Percentiles rank a stretch among this genome's conserved stretches.
Conservation (phyloP, 2,797 vertebrate genomes). For the Heliangelus exortis region DNA sequence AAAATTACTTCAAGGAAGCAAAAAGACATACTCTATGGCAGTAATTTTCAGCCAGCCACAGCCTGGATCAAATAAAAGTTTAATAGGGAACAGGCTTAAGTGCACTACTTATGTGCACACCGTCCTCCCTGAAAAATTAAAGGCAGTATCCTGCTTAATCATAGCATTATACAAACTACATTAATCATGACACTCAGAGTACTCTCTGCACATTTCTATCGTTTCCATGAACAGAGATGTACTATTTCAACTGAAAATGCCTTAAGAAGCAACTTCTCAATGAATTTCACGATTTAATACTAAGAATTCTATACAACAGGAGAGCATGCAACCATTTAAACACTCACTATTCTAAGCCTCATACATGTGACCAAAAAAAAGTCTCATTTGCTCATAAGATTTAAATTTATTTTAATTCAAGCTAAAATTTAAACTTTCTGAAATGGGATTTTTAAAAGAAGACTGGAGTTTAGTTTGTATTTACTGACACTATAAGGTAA, state of each 20-base stretch:
- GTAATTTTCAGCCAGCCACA: neutral
- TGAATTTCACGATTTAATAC: neutral
- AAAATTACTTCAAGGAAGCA: conserved; percentile 17
- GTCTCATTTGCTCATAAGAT: neutral
- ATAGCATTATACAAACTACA: accelerated
- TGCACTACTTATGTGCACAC: accelerated
- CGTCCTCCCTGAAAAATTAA: neutral
- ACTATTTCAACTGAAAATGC: neutral
- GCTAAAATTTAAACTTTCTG: neutral
- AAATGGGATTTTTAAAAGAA: neutral
- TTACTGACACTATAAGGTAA: neutral
- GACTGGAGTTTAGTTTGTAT: neutral
- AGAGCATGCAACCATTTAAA: neutral
- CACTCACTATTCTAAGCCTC: neutral
- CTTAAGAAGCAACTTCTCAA: neutral
- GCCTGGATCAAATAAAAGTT: neutral
- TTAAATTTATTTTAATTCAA: neutral
- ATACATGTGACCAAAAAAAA: neutral
- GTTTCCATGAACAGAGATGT: neutral
- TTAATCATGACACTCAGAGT: neutral
- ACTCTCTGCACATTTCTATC: neutral
- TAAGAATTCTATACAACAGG: neutral
- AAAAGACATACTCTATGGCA: neutral
- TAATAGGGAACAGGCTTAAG: neutral
- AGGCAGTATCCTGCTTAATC: neutral